These are phyloP conservation scores for Listronotus bonariensis DNA, from an alignment of 1,140 invertebrate genomes.

Conservation along the genomic window DNA sequence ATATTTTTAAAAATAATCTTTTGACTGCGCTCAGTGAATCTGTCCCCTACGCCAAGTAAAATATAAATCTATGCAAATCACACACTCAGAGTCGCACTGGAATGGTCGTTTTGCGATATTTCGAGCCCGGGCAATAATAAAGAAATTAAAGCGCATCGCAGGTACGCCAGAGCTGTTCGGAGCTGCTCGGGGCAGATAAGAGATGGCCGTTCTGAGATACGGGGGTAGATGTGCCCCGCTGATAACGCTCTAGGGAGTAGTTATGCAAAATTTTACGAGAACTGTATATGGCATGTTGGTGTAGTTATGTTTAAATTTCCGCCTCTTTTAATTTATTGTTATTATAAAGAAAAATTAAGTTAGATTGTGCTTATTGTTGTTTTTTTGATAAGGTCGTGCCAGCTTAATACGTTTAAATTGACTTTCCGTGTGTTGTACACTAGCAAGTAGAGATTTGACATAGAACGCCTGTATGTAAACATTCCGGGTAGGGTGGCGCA, in stretches of 20 bases:
- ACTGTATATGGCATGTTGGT: conserved; percentile 17
- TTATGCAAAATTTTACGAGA: conserved; percentile 34
- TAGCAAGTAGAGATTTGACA: too few relatives aligned
- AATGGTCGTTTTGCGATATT: conserved; percentile 25
- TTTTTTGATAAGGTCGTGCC: too few relatives aligned
- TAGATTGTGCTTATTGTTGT: too few relatives aligned
- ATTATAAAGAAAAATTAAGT: too few relatives aligned
- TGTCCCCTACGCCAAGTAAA: neutral
- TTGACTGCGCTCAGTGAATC: too few relatives aligned
- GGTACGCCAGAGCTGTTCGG: conserved; percentile 15
- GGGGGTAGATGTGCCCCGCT: conserved; percentile 12
- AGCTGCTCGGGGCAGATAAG: conserved; percentile 29
- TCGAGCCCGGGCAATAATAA: conserved; percentile 29
- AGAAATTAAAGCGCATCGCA: conserved; percentile 33
- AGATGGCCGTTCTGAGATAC: conserved; percentile 28
- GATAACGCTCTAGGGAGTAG: conserved; percentile 25
- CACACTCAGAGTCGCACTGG: neutral
- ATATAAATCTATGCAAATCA: conserved; percentile 33
- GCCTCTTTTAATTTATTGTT: neutral
- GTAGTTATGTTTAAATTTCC: conserved; percentile 27
- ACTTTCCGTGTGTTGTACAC: too few relatives aligned
- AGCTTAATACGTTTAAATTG: too few relatives aligned
- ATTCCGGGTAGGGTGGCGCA: too few relatives aligned
- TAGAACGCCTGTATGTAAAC: too few relatives aligned
- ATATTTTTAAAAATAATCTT: too few relatives aligned